These are phyloP conservation scores for Stenoptilia bipunctidactyla DNA, from an alignment of 2,888 invertebrate genomes.

Conservation along the genomic window DNA sequence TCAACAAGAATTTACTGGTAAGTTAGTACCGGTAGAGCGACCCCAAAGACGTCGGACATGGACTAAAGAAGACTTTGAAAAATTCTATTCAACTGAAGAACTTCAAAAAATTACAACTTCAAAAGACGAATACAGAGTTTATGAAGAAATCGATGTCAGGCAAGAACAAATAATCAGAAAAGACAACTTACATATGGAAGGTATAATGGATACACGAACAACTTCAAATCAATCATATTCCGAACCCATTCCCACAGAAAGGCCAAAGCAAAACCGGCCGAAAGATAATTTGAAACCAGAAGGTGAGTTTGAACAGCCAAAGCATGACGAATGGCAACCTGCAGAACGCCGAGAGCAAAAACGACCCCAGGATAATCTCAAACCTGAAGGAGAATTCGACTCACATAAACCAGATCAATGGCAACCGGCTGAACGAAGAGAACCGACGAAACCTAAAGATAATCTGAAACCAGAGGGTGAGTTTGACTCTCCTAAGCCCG, in stretches of 20 bases:
- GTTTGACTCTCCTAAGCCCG: conserved; percentile 26
- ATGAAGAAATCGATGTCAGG: conserved; percentile 69
- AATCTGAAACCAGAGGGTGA: conserved; percentile 32
- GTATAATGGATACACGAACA: conserved; percentile 57
- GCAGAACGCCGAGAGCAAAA: conserved; percentile 36
- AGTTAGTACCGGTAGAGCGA: conserved; percentile 66
- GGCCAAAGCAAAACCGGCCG: conserved; percentile 29
- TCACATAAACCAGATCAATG: conserved; percentile 59
- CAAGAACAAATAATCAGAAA: conserved; percentile 43
- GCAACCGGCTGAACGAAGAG: conserved; percentile 37
- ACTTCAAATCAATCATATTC: conserved; percentile 43
- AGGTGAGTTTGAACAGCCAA: conserved; percentile 49
- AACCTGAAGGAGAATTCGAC: conserved; percentile 72
- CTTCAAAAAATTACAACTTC: conserved; percentile 73
- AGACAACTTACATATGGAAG: conserved; percentile 68
- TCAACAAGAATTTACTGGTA: conserved; percentile 74
- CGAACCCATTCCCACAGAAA: conserved; percentile 40
- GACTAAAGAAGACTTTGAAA: conserved; percentile 81
- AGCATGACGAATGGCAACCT: conserved; percentile 25
- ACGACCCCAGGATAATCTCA: conserved; percentile 48
- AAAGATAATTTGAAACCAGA: conserved; percentile 44
- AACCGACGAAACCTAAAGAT: conserved; percentile 42
- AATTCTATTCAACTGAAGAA: conserved; percentile 73
- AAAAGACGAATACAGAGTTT: conserved; percentile 76
- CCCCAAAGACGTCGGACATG: conserved; percentile 75